These are phyloP conservation scores for Nannoperca australis DNA, from an alignment of 2,797 vertebrate genomes.

Conservation along the genomic window DNA sequence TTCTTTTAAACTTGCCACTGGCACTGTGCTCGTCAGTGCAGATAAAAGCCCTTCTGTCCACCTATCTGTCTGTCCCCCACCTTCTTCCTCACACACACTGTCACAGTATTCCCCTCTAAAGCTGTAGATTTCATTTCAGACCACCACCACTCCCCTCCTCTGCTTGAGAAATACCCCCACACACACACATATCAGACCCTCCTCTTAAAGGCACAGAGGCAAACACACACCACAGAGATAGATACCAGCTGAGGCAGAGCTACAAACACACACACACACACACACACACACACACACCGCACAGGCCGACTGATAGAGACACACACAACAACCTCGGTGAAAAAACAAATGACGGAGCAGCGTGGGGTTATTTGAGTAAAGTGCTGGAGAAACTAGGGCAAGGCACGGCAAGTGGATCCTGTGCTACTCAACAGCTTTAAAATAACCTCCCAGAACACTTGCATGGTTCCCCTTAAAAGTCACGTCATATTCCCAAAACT, in stretches of 20 bases:
- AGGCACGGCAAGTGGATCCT: slow-evolving; percentile 24
- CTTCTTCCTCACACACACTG: slow-evolving; percentile 54
- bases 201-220: slow-evolving; percentile 84
- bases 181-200: slow-evolving; percentile 66
- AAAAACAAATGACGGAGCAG: slow-evolving; percentile 56
- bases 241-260: slow-evolving; percentile 36
- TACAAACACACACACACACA: background rate
- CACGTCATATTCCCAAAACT: slow-evolving; percentile 60
- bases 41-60: slow-evolving; percentile 35
- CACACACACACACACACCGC: slow-evolving; percentile 38
- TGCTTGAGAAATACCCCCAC: slow-evolving; percentile 84
- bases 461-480: slow-evolving; percentile 21
- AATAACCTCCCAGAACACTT: slow-evolving; percentile 21
- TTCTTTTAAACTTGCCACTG: slow-evolving; percentile 40
- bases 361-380: slow-evolving; percentile 66
- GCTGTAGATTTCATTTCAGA: slow-evolving; percentile 79
- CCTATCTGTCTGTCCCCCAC: slow-evolving; percentile 52
- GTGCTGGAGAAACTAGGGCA: slow-evolving; percentile 54
- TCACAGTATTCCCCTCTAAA: slow-evolving; percentile 69
- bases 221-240: slow-evolving; percentile 32
- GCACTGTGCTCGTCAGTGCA: slow-evolving; percentile 28
- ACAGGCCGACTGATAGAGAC: slow-evolving; percentile 23
- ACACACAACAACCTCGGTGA: slow-evolving; percentile 51
- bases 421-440: slow-evolving; percentile 37
- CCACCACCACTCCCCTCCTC: slow-evolving; percentile 82